Evolutionary conservation across 2,888 invertebrate species (phyloP).

Genomic region (Rhagonycha fulva): DNA sequence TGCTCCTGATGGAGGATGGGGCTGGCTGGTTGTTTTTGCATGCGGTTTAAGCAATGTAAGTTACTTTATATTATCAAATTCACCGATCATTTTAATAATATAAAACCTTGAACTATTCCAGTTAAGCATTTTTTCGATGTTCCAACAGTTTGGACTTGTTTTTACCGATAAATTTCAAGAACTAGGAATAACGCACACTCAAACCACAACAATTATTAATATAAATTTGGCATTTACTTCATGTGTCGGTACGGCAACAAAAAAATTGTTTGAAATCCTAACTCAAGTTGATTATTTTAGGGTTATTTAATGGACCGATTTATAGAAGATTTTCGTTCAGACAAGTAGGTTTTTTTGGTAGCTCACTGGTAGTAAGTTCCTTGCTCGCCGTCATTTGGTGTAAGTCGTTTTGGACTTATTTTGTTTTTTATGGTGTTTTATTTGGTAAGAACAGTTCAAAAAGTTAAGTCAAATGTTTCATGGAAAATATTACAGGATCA

Average conservation of each 20-base stretch:
- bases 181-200: conserved; percentile 66
- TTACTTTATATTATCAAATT: conserved; percentile 25
- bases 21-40: conserved; percentile 56
- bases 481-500: background rate
- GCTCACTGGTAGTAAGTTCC: conserved; percentile 63
- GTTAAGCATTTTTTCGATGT: conserved; percentile 68
- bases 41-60: conserved; percentile 56
- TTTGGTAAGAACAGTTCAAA: conserved; percentile 63
- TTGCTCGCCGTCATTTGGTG: conserved; percentile 66
- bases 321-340: conserved; percentile 70
- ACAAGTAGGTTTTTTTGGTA: conserved; percentile 68
- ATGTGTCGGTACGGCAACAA: conserved; percentile 66
- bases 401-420: conserved; percentile 64
- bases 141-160: conserved; percentile 75
- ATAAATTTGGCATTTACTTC: conserved; percentile 71
- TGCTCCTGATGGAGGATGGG: conserved; percentile 59
- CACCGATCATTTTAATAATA: background rate
- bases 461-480: background rate
- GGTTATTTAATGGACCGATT: conserved; percentile 72
- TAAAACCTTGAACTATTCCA: conserved; percentile 41
- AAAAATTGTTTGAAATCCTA: background rate
- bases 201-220: conserved; percentile 74
- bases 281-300: conserved; percentile 52
- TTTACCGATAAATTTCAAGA: conserved; percentile 67
- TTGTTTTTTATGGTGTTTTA: conserved; percentile 67